Evolutionary conservation across 2,888 invertebrate genomes (phyloP).

Genomic region (Stenchaetothrips biformis): DNA sequence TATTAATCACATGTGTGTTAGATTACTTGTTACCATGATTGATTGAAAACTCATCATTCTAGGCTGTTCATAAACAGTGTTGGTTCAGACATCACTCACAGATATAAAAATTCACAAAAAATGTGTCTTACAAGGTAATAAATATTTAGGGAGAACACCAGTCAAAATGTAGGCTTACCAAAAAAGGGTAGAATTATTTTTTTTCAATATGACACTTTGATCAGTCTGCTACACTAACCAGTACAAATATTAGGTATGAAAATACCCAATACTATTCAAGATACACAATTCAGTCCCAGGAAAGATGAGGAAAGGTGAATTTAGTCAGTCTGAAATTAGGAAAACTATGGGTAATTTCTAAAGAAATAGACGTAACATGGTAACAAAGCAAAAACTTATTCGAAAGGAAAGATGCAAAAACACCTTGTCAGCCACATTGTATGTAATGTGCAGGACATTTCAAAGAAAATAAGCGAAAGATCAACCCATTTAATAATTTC

Average conservation of each 20-base stretch:
- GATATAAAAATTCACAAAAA: neutral
- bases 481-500: neutral
- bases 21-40: neutral
- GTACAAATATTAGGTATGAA: neutral
- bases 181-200: neutral
- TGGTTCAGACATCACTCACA: conserved; percentile 2
- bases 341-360: neutral
- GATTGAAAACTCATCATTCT: neutral
- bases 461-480: neutral
- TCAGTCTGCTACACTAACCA: neutral
- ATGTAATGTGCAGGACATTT: too few relatives aligned
- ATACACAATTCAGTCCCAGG: neutral
- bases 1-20: conserved; percentile 16
- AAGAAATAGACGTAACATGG: neutral
- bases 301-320: neutral
- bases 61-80: neutral
- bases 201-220: neutral
- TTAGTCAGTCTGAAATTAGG: neutral
- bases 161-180: neutral
- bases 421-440: neutral
- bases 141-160: conserved; percentile 6
- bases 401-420: neutral
- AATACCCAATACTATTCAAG: neutral
- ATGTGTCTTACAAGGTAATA: neutral
- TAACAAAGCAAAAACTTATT: neutral